Evolutionary conservation across 2,113 vertebrate genomes (phyloP).

Genomic region (Gopherus flavomarginatus): DNA sequence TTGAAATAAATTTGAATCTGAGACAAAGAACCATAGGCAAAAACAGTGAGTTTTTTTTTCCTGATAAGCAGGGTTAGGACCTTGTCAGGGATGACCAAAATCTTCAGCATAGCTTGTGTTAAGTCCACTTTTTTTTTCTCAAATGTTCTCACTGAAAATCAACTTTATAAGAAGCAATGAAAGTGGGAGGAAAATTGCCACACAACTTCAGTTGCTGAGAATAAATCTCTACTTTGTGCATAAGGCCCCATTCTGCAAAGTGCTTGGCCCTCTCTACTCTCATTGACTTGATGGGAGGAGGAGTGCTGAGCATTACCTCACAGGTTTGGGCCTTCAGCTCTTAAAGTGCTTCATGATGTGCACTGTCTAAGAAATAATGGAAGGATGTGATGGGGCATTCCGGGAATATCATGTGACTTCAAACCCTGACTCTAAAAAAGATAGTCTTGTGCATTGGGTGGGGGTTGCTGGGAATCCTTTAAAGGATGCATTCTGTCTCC

Average conservation of each 20-base stretch:
- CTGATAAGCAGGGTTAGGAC: neutral
- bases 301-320: neutral
- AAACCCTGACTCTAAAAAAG: neutral
- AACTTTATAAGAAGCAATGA: neutral
- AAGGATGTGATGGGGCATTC: accelerated
- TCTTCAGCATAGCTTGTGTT: neutral
- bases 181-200: neutral
- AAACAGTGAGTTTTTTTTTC: neutral
- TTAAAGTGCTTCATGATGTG: neutral
- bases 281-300: neutral
- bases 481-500: neutral
- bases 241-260: neutral
- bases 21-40: neutral
- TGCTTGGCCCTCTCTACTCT: neutral
- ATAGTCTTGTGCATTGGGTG: accelerated
- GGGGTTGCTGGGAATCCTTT: neutral
- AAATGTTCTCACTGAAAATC: neutral
- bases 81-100: neutral
- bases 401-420: neutral
- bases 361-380: neutral
- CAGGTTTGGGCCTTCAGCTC: neutral
- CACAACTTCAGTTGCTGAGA: neutral
- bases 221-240: neutral
- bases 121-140: neutral
- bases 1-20: neutral